phyloP scores from a whole-genome alignment of 37 sponge, comb jelly and placozoan genomes.

The Cliona cf. orientalis region DNA sequence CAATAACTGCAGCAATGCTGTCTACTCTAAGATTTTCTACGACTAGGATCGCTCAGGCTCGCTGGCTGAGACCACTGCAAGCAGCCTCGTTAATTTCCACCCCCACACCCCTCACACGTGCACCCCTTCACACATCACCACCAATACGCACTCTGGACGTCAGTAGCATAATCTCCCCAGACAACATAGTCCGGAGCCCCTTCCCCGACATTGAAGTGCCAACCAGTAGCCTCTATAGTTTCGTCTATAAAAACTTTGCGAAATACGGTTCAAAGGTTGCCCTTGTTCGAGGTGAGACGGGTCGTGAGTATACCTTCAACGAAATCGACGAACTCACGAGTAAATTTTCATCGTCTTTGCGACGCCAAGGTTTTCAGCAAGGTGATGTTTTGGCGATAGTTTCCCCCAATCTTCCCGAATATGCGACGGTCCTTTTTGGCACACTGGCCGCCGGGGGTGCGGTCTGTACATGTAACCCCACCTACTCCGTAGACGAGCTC shows the following conservation, averaged over 20 bases:
- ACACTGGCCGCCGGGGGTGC: constrained; percentile 74
- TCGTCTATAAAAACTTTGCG: constrained; percentile 28
- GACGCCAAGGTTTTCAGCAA: constrained; percentile 46
- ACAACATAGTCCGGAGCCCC: constrained; percentile 58
- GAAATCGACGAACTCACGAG: constrained; percentile 40
- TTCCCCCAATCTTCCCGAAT: constrained; percentile 64
- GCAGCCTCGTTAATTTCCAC: not conserved
- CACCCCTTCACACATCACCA: no score
- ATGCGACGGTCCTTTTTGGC: constrained; percentile 52
- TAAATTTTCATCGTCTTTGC: constrained; percentile 58
- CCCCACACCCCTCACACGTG: no score
- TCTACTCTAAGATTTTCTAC: no score
- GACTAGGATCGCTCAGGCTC: not conserved
- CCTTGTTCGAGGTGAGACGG: constrained; percentile 51
- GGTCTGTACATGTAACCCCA: constrained; percentile 75
- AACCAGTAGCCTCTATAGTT: constrained; percentile 12
- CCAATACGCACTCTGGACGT: not conserved
- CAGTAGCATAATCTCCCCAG: not conserved
- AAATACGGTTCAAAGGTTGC: constrained; percentile 45
- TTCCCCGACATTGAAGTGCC: constrained; percentile 43
- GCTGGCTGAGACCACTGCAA: not conserved
- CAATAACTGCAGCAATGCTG: no score
- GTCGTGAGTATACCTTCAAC: constrained; percentile 51
- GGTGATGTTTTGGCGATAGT: constrained; percentile 68
- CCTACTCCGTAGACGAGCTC: constrained; percentile 76